A percentile compares a stretch with the other conserved stretches of the same genome.
Evolutionary conservation across 1,140 invertebrate genomes (phyloP).

Genomic region (Oncopodura yosiiana): DNA sequence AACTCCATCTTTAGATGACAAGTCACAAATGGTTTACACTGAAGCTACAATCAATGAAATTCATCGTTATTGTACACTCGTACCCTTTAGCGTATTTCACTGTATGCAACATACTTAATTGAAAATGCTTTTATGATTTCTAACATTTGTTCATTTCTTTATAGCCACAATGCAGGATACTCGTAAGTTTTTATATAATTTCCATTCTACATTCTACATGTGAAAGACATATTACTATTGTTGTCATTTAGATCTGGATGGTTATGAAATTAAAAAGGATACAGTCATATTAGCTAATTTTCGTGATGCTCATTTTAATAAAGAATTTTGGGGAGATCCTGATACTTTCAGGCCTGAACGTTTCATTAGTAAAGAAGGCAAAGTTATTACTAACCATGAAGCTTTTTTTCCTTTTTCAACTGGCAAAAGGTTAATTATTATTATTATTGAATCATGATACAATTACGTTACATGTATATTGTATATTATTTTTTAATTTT

Average conservation of each 20-base stretch:
- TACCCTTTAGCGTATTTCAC: slow-evolving; percentile 30
- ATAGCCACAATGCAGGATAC: slow-evolving; percentile 21
- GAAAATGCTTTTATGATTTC: no score
- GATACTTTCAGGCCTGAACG: slow-evolving; percentile 39
- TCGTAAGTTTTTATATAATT: slow-evolving; percentile 19
- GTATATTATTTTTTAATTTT: neutral
- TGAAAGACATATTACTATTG: neutral
- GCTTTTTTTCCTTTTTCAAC: slow-evolving; percentile 32
- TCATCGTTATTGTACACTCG: slow-evolving; percentile 31
- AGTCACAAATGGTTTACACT: slow-evolving; percentile 30
- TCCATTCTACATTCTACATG: neutral
- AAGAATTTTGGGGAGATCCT: slow-evolving; percentile 38
- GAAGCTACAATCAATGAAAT: slow-evolving; percentile 33
- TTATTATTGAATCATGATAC: no score
- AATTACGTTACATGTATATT: no score
- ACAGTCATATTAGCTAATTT: slow-evolving; percentile 27
- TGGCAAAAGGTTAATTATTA: slow-evolving; percentile 20
- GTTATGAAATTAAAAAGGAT: slow-evolving; percentile 33
- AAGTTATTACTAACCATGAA: slow-evolving; percentile 31
- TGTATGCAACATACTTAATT: no score
- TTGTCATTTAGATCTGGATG: slow-evolving; percentile 23
- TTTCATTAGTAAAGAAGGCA: slow-evolving; percentile 35
- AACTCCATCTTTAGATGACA: slow-evolving; percentile 41
- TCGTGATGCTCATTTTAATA: slow-evolving; percentile 38
- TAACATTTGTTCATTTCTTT: no score